These are phyloP conservation scores for Microplitis manilae DNA, from an alignment of 2,888 invertebrate species.

Conservation along the genomic window DNA sequence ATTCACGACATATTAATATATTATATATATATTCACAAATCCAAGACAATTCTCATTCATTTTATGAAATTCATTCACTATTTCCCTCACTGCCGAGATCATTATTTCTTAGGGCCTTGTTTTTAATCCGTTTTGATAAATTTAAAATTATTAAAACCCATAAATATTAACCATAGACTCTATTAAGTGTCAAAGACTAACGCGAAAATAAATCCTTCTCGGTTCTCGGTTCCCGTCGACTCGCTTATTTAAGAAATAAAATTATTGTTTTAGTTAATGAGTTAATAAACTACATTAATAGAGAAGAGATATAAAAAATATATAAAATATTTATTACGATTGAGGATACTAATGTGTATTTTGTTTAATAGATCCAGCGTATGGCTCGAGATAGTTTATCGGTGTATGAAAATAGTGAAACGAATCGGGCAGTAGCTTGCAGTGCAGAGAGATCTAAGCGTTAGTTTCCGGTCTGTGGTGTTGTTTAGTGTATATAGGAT, in stretches of 20 bases:
- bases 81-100: too few relatives aligned
- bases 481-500: neutral
- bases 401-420: conserved; percentile 10
- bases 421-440: conserved; percentile 2
- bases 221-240: neutral
- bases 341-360: neutral
- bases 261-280: neutral
- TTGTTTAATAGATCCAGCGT: neutral
- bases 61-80: too few relatives aligned
- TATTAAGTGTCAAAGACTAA: too few relatives aligned
- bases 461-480: neutral
- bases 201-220: too few relatives aligned
- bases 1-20: conserved; percentile 60
- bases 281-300: neutral
- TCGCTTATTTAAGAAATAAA: too few relatives aligned
- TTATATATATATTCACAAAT: conserved; percentile 25
- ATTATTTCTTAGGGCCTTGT: too few relatives aligned
- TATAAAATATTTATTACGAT: neutral
- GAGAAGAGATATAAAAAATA: neutral
- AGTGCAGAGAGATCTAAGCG: conserved; percentile 3
- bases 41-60: neutral
- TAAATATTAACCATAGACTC: too few relatives aligned
- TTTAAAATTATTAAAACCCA: too few relatives aligned
- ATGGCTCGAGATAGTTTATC: neutral
- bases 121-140: too few relatives aligned